phyloP scores from a whole-genome alignment of 2,888 invertebrate species.

The Cheilosia urbana region DNA sequence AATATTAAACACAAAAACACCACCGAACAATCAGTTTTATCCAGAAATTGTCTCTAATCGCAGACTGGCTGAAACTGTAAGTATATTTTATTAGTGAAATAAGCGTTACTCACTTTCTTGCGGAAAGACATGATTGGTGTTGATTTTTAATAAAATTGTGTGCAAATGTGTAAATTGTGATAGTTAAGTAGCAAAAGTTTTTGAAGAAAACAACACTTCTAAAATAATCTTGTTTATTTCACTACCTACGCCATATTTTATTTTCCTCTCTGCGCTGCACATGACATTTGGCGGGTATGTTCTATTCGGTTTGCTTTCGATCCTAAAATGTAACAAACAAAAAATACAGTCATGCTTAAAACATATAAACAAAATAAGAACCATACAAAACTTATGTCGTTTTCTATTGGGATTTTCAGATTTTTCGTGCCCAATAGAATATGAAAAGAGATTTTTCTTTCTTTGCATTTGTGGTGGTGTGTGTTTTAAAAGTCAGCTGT shows the following conservation, averaged over 20 bases:
- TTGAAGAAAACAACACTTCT: constrained; percentile 37
- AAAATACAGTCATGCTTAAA: not conserved
- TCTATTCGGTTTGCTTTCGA: constrained; percentile 38
- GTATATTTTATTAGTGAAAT: constrained; percentile 23
- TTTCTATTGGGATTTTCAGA: no score
- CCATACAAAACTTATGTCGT: no score
- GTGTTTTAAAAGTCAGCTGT: no score
- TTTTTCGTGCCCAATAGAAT: no score
- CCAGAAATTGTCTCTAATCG: constrained; percentile 62
- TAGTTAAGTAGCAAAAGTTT: constrained; percentile 27
- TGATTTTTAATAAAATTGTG: constrained; percentile 4
- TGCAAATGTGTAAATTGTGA: not conserved
- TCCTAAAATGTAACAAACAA: not conserved
- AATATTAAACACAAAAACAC: constrained; percentile 42
- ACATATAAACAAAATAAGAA: no score
- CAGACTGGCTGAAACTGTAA: constrained; percentile 57
- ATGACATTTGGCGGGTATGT: constrained; percentile 61
- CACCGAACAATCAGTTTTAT: constrained; percentile 32
- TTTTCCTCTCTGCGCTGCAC: constrained; percentile 21
- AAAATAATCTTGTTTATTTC: constrained; percentile 65
- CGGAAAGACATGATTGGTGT: constrained; percentile 59
- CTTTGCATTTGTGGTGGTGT: no score
- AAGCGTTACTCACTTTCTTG: constrained; percentile 61
- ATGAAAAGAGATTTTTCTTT: no score
- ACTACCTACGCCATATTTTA: constrained; percentile 65